A percentile compares a stretch with the other conserved stretches of the same genome.
Evolutionary conservation across 2,113 vertebrate genomes (phyloP).

Genomic region (Arvicanthis niloticus): DNA sequence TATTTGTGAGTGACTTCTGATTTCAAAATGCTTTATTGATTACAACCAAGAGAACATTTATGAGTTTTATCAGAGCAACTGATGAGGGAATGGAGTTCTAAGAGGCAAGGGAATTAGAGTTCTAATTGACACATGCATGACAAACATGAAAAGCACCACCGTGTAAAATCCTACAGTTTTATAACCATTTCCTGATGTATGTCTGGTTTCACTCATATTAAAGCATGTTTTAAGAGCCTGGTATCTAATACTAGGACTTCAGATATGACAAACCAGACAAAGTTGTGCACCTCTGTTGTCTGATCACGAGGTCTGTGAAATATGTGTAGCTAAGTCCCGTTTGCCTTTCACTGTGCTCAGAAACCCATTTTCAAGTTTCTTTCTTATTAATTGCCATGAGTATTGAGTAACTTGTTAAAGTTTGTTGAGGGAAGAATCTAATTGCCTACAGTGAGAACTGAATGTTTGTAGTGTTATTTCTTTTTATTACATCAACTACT

Average conservation of each 20-base stretch:
- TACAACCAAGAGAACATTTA: constrained; percentile 59
- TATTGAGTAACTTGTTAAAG: background rate
- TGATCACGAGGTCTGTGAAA: background rate
- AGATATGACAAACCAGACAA: constrained; percentile 11
- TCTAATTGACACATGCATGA: constrained; percentile 59
- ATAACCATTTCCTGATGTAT: background rate
- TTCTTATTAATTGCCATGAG: background rate
- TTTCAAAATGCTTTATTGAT: constrained; percentile 70
- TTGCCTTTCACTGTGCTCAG: background rate
- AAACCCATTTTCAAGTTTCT: constrained; percentile 28
- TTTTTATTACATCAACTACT: background rate
- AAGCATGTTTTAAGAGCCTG: constrained; percentile 6
- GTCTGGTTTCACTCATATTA: constrained; percentile 20
- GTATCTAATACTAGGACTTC: background rate
- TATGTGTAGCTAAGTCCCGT: background rate
- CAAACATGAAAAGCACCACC: constrained; percentile 12
- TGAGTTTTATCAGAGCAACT: constrained; percentile 62
- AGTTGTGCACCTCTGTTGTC: background rate
- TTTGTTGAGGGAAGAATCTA: constrained; percentile 51
- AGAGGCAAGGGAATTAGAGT: constrained; percentile 60
- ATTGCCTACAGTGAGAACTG: background rate
- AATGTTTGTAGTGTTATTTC: constrained; percentile 4
- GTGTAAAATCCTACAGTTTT: background rate
- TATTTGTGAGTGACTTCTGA: constrained; percentile 64
- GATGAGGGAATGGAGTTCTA: constrained; percentile 59